These are phyloP conservation scores for Pectinophora gossypiella DNA, from an alignment of 1,140 invertebrate species.

Conservation along the genomic window DNA sequence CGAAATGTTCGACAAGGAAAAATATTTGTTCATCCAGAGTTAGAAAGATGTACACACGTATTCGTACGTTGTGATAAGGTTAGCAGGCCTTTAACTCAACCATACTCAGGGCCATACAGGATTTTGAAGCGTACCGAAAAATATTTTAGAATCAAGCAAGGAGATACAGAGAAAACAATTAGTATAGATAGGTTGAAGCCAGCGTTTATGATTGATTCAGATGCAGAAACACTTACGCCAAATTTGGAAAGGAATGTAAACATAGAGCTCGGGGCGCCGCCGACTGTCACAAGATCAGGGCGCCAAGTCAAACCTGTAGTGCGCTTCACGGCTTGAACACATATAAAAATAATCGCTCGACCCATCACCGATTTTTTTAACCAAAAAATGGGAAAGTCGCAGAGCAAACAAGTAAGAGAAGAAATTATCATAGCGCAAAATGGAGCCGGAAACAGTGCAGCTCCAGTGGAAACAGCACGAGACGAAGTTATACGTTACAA, in stretches of 20 bases:
- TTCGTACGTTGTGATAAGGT: background rate
- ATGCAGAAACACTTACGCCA: background rate
- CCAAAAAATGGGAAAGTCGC: too few relatives aligned
- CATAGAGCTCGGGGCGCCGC: background rate
- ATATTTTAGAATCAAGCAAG: background rate
- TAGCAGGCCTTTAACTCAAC: background rate
- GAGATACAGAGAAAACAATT: background rate
- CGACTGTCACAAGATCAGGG: background rate
- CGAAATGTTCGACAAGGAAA: background rate
- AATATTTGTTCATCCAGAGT: background rate
- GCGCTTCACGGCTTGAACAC: background rate
- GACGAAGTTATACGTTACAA: too few relatives aligned
- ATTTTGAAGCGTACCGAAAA: background rate
- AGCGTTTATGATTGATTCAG: background rate
- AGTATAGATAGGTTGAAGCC: background rate
- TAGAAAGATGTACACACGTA: background rate
- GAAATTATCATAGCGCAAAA: too few relatives aligned
- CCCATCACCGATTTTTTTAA: too few relatives aligned
- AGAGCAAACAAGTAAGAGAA: too few relatives aligned
- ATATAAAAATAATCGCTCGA: too few relatives aligned
- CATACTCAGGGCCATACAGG: background rate
- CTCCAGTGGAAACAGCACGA: too few relatives aligned
- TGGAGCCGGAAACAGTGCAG: too few relatives aligned
- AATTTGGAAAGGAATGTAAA: background rate
- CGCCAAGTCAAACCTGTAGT: background rate